Base-by-base conservation (phyloP, 2,113 vertebrate species). In the Macrotis lagotis region DNA sequence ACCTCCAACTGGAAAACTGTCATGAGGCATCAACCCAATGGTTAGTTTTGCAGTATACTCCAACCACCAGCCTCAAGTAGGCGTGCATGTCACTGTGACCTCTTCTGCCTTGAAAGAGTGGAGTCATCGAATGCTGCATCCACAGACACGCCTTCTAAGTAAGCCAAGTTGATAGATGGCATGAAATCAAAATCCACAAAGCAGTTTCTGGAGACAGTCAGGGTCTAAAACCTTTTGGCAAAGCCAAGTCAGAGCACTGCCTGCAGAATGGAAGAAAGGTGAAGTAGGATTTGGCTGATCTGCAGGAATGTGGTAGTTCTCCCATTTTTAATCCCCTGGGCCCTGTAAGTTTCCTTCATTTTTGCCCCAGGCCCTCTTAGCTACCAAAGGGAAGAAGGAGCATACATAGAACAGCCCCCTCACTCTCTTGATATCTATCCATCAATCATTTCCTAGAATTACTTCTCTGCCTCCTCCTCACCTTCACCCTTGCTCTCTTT, bases 21-120 rank as follows among this genome's bases (percentile, higher is more conserved):
- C 48, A 90, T 97, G 98, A 95, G 66, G 96, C 95, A 50, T 1
- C 22, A 95, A 96, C 93, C 94, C 50, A 96, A 92, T 47, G 88
- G 88, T 92, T 97, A 48, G 49, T 96, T 98, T 97, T 92, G 96
- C 96, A 98, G 97, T 44, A 51, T 66, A 95, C 92, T 74, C 97
- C 95, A 83, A 93, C 93, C 90, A 91, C 51, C 95, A 93, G 91
- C 92, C 96, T 92, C 48, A 96, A 93, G 91, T 5, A 97, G 92
- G 94, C 97, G 95, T 44, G 95, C 97, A 91, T 55, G 52, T 94
- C 95, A 97, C 51, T 25, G 12, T 94, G 92, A 92, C 96, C 97
- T 96, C 93, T 90, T 90, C 26, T 59, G 88, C 49, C 96, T 98
- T 96, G 89, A 97, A 97, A 96, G 16, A 94, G 37, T 51, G 47